Evolutionary conservation across 2,888 invertebrate species (phyloP).

Genomic region (Cryptus armator): DNA sequence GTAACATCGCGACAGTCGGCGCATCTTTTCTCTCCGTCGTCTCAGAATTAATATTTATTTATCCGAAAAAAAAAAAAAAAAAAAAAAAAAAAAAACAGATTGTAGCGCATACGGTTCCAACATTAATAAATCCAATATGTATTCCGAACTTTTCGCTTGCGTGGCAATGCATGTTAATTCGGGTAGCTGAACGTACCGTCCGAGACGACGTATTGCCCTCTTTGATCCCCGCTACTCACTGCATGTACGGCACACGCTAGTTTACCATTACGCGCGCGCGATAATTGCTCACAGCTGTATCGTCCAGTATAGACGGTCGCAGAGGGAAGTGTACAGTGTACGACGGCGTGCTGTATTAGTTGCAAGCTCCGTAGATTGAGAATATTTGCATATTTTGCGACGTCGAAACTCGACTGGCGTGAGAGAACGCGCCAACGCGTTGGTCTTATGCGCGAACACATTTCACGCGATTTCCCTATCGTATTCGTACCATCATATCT

Average conservation of each 20-base stretch:
- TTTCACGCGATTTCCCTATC: neutral
- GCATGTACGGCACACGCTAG: conserved; percentile 37
- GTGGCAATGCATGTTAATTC: neutral
- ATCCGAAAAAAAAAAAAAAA: too few species aligned
- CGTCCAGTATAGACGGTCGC: neutral
- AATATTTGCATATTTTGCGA: conserved; percentile 55
- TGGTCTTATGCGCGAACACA: neutral
- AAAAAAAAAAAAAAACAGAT: too few species aligned
- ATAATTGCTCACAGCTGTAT: conserved; percentile 60
- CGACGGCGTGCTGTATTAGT: conserved; percentile 17
- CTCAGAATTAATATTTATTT: neutral
- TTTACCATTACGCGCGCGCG: conserved; percentile 49
- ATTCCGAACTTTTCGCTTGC: neutral
- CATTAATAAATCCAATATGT: neutral
- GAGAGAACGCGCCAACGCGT: neutral
- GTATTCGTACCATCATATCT: too few species aligned
- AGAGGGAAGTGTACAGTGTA: neutral
- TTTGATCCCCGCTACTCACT: conserved; percentile 22
- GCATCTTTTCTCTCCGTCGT: neutral
- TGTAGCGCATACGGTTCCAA: neutral
- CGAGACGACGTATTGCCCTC: conserved; percentile 10
- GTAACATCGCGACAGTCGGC: too few species aligned
- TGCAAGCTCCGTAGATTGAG: conserved; percentile 46
- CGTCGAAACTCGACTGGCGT: conserved; percentile 12
- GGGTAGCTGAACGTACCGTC: neutral